A percentile compares a stretch with the other conserved stretches of the same genome.
These are phyloP conservation scores for Heliothis peltigera DNA, from an alignment of 2,888 invertebrate genomes.

Conservation along the genomic window DNA sequence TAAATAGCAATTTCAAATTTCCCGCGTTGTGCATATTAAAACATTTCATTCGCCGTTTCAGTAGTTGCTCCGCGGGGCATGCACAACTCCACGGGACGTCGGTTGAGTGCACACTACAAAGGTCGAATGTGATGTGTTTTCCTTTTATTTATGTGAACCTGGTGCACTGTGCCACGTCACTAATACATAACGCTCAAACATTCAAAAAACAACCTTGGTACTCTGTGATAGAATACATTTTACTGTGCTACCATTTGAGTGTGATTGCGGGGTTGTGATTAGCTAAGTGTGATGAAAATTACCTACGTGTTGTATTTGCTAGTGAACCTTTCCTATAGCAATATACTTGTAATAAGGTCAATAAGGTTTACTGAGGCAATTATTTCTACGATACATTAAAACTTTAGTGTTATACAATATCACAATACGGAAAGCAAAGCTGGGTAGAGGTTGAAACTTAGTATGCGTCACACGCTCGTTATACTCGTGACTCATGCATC, in stretches of 20 bases:
- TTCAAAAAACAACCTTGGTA: conserved; percentile 5
- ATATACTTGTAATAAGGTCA: neutral
- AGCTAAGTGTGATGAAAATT: conserved; percentile 52
- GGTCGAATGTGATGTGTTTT: conserved; percentile 79
- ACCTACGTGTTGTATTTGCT: conserved; percentile 36
- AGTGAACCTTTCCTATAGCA: conserved; percentile 8
- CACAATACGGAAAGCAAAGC: too few species aligned
- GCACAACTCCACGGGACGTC: conserved; percentile 76
- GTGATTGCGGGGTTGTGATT: conserved; percentile 44
- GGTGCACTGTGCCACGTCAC: conserved; percentile 67
- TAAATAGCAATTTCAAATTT: conserved; percentile 74
- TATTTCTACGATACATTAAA: neutral
- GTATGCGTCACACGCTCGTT: too few species aligned
- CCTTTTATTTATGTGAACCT: conserved; percentile 79
- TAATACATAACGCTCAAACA: conserved; percentile 23
- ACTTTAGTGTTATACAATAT: too few species aligned
- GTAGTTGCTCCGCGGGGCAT: conserved; percentile 79
- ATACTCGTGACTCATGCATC: too few species aligned
- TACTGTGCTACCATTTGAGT: neutral
- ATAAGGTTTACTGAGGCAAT: neutral
- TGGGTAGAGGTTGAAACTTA: too few species aligned
- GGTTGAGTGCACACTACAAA: conserved; percentile 81
- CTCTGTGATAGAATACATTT: conserved; percentile 15
- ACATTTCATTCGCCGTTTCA: conserved; percentile 80
- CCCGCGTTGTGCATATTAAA: conserved; percentile 76